Evolutionary conservation across 2,888 invertebrate species (phyloP).

Genomic region (Stictocephala bisonia): DNA sequence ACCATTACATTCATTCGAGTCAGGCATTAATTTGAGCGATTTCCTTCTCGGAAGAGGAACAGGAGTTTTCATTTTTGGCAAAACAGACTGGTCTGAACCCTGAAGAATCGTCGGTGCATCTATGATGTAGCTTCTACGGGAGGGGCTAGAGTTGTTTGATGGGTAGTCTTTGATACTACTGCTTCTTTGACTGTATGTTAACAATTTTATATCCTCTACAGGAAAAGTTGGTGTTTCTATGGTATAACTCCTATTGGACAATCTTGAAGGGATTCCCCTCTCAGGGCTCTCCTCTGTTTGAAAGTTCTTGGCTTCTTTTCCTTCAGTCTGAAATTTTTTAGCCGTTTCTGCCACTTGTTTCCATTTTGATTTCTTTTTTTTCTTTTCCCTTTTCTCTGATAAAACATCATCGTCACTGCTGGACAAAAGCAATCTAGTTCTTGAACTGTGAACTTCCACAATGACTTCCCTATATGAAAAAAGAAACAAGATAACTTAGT

Average conservation of each 20-base stretch:
- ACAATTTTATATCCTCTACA: neutral
- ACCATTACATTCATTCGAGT: too few species aligned
- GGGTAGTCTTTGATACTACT: neutral
- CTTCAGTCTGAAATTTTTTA: neutral
- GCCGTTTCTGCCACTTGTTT: neutral
- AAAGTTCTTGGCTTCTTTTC: neutral
- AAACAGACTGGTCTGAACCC: neutral
- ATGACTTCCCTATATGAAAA: conserved; percentile 28
- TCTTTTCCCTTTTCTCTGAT: conserved; percentile 34
- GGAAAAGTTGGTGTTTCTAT: conserved; percentile 34
- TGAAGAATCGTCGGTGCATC: conserved; percentile 14
- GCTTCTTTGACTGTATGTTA: neutral
- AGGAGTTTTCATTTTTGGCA: conserved; percentile 6
- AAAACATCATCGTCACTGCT: conserved; percentile 44
- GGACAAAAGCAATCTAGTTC: conserved; percentile 14
- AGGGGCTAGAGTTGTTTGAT: neutral
- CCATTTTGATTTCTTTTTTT: conserved; percentile 16
- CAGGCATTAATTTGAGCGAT: conserved; percentile 27
- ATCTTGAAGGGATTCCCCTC: conserved; percentile 19
- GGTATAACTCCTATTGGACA: conserved; percentile 33
- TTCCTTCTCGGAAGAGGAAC: conserved; percentile 36
- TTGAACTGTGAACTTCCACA: conserved; percentile 14
- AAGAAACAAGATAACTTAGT: too few species aligned
- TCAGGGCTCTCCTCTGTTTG: neutral
- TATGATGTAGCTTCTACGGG: conserved; percentile 23